Evolutionary conservation across 1,140 invertebrate species (phyloP).

Genomic region (Hermatobates lingyangjiaoensis): DNA sequence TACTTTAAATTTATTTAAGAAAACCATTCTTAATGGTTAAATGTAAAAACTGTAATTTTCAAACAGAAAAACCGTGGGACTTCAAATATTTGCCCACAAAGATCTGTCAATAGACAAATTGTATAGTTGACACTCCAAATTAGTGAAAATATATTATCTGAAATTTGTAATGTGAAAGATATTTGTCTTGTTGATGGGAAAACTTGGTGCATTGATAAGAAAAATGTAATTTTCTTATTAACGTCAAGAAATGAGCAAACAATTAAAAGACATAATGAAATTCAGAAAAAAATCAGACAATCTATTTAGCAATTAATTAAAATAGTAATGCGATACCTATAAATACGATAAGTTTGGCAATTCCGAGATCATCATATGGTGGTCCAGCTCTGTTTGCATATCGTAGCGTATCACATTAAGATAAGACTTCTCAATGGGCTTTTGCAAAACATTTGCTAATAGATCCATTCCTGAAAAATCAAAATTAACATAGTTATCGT

Average conservation of each 20-base stretch:
- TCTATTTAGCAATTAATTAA: neutral
- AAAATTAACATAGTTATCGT: no score
- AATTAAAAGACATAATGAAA: neutral
- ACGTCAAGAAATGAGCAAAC: neutral
- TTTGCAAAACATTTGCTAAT: conserved; percentile 13
- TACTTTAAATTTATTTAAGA: no score
- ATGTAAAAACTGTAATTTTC: no score
- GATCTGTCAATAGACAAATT: no score
- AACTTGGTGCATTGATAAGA: neutral
- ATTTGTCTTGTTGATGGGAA: neutral
- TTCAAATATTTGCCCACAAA: no score
- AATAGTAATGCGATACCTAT: no score
- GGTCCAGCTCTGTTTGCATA: conserved; percentile 16
- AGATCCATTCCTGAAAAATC: conserved; percentile 7
- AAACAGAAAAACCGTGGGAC: no score
- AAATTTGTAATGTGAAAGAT: neutral
- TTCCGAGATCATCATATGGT: conserved; percentile 10
- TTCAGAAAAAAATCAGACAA: neutral
- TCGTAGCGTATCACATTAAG: conserved; percentile 17
- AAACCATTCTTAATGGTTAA: no score
- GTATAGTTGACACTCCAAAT: no score
- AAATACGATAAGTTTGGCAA: neutral
- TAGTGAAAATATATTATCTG: no score
- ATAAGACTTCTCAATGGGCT: conserved; percentile 18
- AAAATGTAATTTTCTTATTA: neutral